A percentile compares a stretch with the other conserved stretches of the same genome.
Conservation (phyloP, 2,888 invertebrate genomes). For the Caenorhabditis auriculariae region DNA sequence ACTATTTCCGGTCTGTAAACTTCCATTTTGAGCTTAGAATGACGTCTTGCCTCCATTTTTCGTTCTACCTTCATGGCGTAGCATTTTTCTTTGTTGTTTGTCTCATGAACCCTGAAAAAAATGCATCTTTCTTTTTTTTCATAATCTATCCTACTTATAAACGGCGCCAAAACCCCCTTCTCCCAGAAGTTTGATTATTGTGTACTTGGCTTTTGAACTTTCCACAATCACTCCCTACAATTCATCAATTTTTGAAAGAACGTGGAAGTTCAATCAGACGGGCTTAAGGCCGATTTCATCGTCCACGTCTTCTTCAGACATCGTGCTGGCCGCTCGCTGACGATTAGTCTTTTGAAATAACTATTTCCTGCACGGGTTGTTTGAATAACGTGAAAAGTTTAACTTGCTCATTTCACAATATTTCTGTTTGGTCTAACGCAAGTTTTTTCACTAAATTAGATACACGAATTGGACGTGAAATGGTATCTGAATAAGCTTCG, state of each 20-base stretch:
- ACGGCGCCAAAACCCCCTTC: conserved; percentile 55
- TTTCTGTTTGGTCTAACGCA: too few species aligned
- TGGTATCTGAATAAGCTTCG: too few species aligned
- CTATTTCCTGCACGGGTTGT: too few species aligned
- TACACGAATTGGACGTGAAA: too few species aligned
- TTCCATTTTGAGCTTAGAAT: conserved; percentile 58
- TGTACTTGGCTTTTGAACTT: conserved; percentile 30
- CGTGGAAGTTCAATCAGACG: conserved; percentile 1
- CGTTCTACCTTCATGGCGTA: conserved; percentile 58
- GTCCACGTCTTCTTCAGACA: conserved; percentile 30
- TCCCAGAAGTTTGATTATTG: conserved; percentile 41
- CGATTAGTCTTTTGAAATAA: too few species aligned
- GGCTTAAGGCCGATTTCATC: conserved; percentile 22
- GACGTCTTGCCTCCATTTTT: conserved; percentile 41
- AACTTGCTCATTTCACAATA: too few species aligned
- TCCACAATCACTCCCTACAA: conserved; percentile 25
- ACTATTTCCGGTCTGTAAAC: conserved; percentile 7
- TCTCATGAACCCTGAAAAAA: conserved; percentile 11
- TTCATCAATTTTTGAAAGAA: background rate
- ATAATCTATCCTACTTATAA: conserved; percentile 16
- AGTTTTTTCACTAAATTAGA: too few species aligned
- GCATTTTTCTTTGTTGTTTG: conserved; percentile 23
- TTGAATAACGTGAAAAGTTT: too few species aligned
- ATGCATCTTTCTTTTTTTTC: conserved; percentile 13
- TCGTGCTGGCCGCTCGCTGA: too few species aligned